Evolutionary conservation across 2,113 vertebrate genomes (phyloP), one percentile per base, ranked within the genome.

Genomic region (Melozone crissalis): DNA sequence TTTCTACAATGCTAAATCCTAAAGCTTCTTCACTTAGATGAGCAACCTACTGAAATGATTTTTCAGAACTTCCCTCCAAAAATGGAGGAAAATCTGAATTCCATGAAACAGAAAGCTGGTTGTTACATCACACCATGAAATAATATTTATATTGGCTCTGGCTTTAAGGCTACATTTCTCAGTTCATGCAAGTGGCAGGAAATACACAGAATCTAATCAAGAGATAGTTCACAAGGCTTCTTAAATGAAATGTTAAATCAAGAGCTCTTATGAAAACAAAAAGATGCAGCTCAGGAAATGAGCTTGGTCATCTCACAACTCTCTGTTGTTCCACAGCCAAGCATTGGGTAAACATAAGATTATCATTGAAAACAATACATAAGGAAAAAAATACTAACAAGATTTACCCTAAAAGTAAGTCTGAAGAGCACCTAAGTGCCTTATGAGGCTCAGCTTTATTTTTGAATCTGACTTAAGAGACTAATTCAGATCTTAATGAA

Each of bases 61-160:
- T 87, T 86, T 80, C 88, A 90, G 51, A 55, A 76, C 61, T 58
- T 41, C 41, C 41, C n/a, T 58, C 55, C 39, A 66, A 91, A 94
- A 65, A 65, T 31, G 55, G 62, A 82, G 69, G 39, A 68, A 75
- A 69, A 66, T 55, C 37, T 72, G 51, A 95, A 84, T 83, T 87
- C 76, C 76, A 63, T 58, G 81, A 89, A 92, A 93, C 80, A 91
- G 86, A 91, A 92, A 49, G 31, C 74, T 87, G 37, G 44, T 90
- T 95, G 58, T 94, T 96, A 92, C 80, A 78, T 91, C 78, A 77
- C 39, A 85, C 76, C 13, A n/a, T 71, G 62, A 80, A 92, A 93
- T 69, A 90, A 94, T 92, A 95, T 97, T 97, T 97, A 61, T 75
- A 69, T 95, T 97, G 91, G 94, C 96, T 90, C 54, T 94, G 87